phyloP scores from a whole-genome alignment of 2,797 vertebrate species.

The Bovichtus variegatus region DNA sequence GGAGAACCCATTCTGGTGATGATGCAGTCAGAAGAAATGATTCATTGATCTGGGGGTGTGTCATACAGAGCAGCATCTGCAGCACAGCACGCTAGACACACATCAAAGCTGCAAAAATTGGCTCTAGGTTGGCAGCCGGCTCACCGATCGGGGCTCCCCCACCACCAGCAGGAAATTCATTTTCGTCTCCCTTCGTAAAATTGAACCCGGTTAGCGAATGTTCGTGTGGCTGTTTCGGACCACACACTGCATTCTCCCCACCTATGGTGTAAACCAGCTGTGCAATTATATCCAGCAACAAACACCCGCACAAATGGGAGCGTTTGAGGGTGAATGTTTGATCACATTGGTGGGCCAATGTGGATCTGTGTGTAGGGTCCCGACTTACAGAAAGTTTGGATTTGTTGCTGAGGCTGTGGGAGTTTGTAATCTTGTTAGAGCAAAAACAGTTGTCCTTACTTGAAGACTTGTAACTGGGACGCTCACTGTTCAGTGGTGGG shows the following conservation, averaged over 20 bases:
- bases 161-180: constrained; percentile 19
- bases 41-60: constrained; percentile 41
- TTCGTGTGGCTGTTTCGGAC: background rate
- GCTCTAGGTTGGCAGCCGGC: constrained; percentile 44
- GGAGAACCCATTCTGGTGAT: background rate
- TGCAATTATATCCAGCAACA: background rate
- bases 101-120: constrained; percentile 56
- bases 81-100: constrained; percentile 54
- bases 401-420: background rate
- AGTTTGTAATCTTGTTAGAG: background rate
- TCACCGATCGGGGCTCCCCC: constrained; percentile 18
- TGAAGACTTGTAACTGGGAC: constrained; percentile 35
- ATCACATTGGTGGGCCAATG: background rate
- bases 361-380: background rate
- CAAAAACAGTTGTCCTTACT: constrained; percentile 23
- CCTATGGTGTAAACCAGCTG: constrained; percentile 11
- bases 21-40: constrained; percentile 34
- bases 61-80: constrained; percentile 64
- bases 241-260: background rate
- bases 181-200: constrained; percentile 11
- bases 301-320: background rate
- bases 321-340: background rate
- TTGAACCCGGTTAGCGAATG: constrained; percentile 1
- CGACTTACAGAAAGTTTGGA: background rate
- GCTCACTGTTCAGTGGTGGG: constrained; percentile 28